A percentile compares a stretch with the other conserved stretches of the same genome.
phyloP scores from a whole-genome alignment of 2,797 vertebrate species.

The Lateolabrax maculatus region DNA sequence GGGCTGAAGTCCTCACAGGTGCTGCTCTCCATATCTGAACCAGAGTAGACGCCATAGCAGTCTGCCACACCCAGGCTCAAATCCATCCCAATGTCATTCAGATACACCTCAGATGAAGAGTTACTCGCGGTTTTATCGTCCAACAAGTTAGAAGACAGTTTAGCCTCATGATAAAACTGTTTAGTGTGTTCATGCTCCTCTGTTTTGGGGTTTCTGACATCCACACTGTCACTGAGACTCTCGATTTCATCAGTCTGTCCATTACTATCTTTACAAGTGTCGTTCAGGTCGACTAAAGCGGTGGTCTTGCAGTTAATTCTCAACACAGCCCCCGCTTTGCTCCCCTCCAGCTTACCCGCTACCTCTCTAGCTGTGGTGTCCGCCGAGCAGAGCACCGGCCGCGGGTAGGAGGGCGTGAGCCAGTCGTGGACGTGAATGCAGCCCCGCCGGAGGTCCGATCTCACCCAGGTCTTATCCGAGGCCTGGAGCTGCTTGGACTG shows the following conservation, averaged over 20 bases:
- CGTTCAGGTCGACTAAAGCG: slow-evolving; percentile 38
- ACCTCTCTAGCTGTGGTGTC: slow-evolving; percentile 90
- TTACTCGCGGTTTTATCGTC: slow-evolving; percentile 70
- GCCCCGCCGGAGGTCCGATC: slow-evolving; percentile 88
- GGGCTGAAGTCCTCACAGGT: slow-evolving; percentile 84
- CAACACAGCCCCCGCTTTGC: slow-evolving; percentile 81
- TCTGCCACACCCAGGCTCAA: slow-evolving; percentile 65
- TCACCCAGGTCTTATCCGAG: slow-evolving; percentile 91
- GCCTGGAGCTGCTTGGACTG: slow-evolving; percentile 89
- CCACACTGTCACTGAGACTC: slow-evolving; percentile 25
- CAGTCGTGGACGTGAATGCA: slow-evolving; percentile 92
- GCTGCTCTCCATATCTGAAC: slow-evolving; percentile 83
- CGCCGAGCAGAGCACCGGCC: slow-evolving; percentile 91
- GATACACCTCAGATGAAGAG: slow-evolving; percentile 77
- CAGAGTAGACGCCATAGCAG: slow-evolving; percentile 76
- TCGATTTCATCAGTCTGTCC: slow-evolving; percentile 46
- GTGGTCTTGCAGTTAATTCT: slow-evolving; percentile 78
- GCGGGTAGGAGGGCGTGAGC: slow-evolving; percentile 84
- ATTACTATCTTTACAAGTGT: slow-evolving; percentile 44
- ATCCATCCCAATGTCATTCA: slow-evolving; percentile 74
- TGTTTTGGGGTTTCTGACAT: slow-evolving; percentile 44
- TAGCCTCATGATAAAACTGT: slow-evolving; percentile 52
- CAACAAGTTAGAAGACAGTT: slow-evolving; percentile 54
- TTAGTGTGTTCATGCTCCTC: slow-evolving; percentile 55
- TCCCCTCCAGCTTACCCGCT: slow-evolving; percentile 83